Evolutionary conservation across 1,140 invertebrate genomes (phyloP).

Genomic region (Bactericera cockerelli): DNA sequence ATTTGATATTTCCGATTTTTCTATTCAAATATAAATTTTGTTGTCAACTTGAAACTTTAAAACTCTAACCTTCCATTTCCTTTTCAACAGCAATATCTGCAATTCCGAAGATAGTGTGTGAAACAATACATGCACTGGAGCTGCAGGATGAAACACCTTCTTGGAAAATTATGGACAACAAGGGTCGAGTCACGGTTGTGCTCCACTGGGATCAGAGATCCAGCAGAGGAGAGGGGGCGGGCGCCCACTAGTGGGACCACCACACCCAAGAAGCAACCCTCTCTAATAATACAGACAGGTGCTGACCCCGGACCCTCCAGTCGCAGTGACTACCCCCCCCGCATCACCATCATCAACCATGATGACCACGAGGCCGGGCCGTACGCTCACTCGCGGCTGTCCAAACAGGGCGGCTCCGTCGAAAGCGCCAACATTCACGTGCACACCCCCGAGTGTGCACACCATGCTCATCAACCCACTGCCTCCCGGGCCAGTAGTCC

Average conservation of each 20-base stretch:
- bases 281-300: conserved; percentile 59
- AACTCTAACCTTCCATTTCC: conserved; percentile 19
- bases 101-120: conserved; percentile 90
- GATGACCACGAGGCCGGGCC: conserved; percentile 39
- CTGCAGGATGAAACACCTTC: conserved; percentile 86
- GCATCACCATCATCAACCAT: conserved; percentile 82
- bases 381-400: conserved; percentile 30
- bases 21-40: too few relatives aligned
- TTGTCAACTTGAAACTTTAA: too few relatives aligned
- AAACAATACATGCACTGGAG: conserved; percentile 83
- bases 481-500: conserved; percentile 39
- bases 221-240: conserved; percentile 31
- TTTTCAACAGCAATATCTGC: conserved; percentile 65
- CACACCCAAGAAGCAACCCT: conserved; percentile 45
- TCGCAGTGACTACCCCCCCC: conserved; percentile 35
- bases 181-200: conserved; percentile 82
- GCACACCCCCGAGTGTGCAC: conserved; percentile 67
- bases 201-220: conserved; percentile 72
- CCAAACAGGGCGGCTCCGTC: conserved; percentile 51
- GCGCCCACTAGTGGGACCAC: conserved; percentile 41
- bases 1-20: too few relatives aligned
- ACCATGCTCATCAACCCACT: conserved; percentile 49
- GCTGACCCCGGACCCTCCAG: conserved; percentile 33
- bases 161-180: conserved; percentile 95
- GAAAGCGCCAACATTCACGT: conserved; percentile 45